Conservation (phyloP, 1,140 invertebrate species). For the Drosophila subobscura region DNA sequence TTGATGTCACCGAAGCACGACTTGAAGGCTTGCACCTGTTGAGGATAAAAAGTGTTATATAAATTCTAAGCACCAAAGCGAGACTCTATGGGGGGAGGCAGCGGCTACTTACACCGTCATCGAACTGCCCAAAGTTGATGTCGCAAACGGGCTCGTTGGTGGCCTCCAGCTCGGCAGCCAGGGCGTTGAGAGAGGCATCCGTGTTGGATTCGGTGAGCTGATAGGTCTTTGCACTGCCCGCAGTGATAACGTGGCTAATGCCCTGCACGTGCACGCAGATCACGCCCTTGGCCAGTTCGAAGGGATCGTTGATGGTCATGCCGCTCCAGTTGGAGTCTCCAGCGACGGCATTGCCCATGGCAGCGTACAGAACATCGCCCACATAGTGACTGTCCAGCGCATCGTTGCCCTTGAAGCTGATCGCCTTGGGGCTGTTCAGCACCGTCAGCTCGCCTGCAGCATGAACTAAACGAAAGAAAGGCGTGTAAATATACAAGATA, state of each 20-base stretch:
- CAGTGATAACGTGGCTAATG: conserved; percentile 85
- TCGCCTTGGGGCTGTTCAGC: conserved; percentile 87
- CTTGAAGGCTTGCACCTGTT: conserved; percentile 79
- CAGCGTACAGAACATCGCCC: conserved; percentile 89
- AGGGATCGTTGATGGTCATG: conserved; percentile 88
- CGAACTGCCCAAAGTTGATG: conserved; percentile 87
- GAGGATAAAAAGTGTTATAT: conserved; percentile 42
- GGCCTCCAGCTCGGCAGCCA: conserved; percentile 63
- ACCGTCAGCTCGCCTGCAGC: conserved; percentile 88
- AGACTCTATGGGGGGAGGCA: background rate
- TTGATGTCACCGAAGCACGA: conserved; percentile 85
- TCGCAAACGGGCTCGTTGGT: conserved; percentile 84
- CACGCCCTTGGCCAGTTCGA: conserved; percentile 90
- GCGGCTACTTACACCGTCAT: conserved; percentile 86
- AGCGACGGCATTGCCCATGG: conserved; percentile 88
- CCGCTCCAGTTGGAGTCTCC: conserved; percentile 88
- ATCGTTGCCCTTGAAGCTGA: conserved; percentile 87
- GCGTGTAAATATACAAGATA: conserved; percentile 54
- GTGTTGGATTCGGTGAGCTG: conserved; percentile 58
- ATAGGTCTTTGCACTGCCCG: conserved; percentile 74
- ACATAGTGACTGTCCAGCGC: conserved; percentile 86
- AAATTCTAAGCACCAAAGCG: no score
- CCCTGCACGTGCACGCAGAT: conserved; percentile 90
- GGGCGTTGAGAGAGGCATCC: conserved; percentile 51
- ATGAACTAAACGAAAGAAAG: conserved; percentile 84